These are phyloP conservation scores for Struthio camelus DNA, from an alignment of 2,113 vertebrate species.

Conservation along the genomic window DNA sequence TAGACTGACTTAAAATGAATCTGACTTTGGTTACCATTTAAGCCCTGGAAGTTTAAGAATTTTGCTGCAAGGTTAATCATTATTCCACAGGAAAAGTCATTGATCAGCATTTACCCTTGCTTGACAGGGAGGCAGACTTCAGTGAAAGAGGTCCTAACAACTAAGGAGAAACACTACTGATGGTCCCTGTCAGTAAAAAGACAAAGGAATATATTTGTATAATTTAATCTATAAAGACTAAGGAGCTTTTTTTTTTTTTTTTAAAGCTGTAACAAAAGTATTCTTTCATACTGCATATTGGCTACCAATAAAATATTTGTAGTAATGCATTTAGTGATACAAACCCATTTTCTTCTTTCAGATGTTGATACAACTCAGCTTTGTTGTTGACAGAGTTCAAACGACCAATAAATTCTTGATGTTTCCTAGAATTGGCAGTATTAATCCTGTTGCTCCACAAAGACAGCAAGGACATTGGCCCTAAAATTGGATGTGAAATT, in stretches of 20 bases:
- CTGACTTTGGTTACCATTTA: neutral
- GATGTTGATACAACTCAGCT: constrained; percentile 95
- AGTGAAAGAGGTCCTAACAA: neutral
- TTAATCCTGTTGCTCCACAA: constrained; percentile 97
- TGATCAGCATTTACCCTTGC: neutral
- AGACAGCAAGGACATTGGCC: constrained; percentile 91
- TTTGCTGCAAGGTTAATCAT: neutral
- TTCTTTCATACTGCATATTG: neutral
- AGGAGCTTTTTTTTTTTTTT: neutral
- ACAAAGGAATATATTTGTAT: neutral
- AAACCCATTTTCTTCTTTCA: constrained; percentile 98
- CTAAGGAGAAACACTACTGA: neutral
- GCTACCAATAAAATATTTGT: neutral
- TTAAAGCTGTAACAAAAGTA: neutral
- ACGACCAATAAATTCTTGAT: constrained; percentile 94
- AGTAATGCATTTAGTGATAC: constrained; percentile 56
- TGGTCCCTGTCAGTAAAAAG: neutral
- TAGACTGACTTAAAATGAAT: neutral
- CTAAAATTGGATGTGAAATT: constrained; percentile 67
- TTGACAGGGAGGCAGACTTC: neutral
- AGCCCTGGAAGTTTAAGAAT: neutral
- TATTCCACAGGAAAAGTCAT: neutral
- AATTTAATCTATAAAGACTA: neutral
- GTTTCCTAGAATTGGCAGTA: constrained; percentile 94
- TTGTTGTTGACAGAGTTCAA: constrained; percentile 92